Evolutionary conservation across 2,797 vertebrate species (phyloP), one percentile per base, ranked within the genome.

Genomic region (Enoplosus armatus): DNA sequence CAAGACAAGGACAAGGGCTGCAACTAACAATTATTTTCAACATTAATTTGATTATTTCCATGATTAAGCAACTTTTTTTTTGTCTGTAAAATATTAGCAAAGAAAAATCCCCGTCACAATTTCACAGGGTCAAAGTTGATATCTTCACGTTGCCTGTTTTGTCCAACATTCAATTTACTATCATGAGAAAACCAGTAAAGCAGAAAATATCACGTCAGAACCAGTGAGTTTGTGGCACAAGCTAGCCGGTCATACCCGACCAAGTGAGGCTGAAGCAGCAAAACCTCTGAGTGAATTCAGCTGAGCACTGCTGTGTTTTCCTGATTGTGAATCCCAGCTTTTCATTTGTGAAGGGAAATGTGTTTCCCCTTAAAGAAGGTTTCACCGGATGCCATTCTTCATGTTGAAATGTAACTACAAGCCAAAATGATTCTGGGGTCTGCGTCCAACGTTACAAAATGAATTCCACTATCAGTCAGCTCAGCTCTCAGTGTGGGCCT

Each of bases 401-500:
- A 11, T 26, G 31, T 45, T 64, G 22, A 54, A 75, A 37, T 45
- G 24, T n/a, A 61, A 62, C 50, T 31, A 22, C 11, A 24, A 35
- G n/a, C 29, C 35, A 35, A 27, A 74, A 50, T 70, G 15, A 82
- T 73, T 18, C 29, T 15, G 18, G 22, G 65, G 62, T 24, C 2
- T 10, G 20, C 37, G 27, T 66, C 41, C 48, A 27, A 24, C 15
- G 18, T 67, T 5, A 12, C 4, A 53, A 66, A 72, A 45, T 41
- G 2, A 66, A 41, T 41, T 16, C 7, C 35, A 22, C 14, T 39
- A 20, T 74, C 79, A 43, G 75, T 59, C 72, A 26, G 62, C 68
- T 80, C 65, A 22, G 79, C 64, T 68, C 63, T 64, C 64, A 47
- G 6, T 29, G 29, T 67, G 53, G 18, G 12, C 37, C 59, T 82